Percentiles rank a stretch among this genome's conserved stretches.
These are phyloP conservation scores for Malthinus seriepunctatus DNA, from an alignment of 2,888 invertebrate species.

Conservation along the genomic window DNA sequence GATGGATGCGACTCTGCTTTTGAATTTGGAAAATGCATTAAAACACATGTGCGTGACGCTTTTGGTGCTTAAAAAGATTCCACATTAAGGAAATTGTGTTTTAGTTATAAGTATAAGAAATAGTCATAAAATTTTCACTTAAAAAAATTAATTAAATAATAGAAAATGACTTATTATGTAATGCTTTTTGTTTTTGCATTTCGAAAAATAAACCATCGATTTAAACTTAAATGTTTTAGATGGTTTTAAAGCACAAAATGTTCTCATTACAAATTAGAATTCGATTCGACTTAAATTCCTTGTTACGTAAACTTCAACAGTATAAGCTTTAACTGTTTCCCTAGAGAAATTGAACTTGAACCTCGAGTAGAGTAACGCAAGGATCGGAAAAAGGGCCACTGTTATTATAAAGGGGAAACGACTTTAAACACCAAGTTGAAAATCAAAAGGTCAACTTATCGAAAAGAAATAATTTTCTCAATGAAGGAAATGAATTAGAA, in stretches of 20 bases:
- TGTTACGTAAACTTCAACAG: constrained; percentile 30
- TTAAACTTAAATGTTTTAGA: neutral
- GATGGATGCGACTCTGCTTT: too few species aligned
- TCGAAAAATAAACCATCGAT: neutral
- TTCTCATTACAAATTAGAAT: constrained; percentile 29
- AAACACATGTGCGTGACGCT: too few species aligned
- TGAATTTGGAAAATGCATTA: too few species aligned
- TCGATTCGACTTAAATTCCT: constrained; percentile 28
- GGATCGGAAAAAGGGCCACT: constrained; percentile 27
- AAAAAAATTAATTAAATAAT: too few species aligned
- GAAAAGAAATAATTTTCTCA: too few species aligned
- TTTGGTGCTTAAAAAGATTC: too few species aligned
- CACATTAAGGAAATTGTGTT: too few species aligned
- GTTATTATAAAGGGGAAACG: constrained; percentile 29
- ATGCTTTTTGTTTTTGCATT: neutral
- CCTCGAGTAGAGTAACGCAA: constrained; percentile 28
- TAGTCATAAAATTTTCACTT: too few species aligned
- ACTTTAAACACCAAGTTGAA: constrained; percentile 20
- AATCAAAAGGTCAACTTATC: constrained; percentile 8
- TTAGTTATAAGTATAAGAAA: too few species aligned
- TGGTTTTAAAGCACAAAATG: neutral
- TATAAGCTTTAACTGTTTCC: constrained; percentile 30
- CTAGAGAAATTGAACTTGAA: constrained; percentile 33
- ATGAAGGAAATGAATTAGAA: too few species aligned
- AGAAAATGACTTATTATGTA: too few species aligned